Base-by-base conservation (phyloP, 2,888 invertebrate genomes). In the Lobophora halterata region DNA sequence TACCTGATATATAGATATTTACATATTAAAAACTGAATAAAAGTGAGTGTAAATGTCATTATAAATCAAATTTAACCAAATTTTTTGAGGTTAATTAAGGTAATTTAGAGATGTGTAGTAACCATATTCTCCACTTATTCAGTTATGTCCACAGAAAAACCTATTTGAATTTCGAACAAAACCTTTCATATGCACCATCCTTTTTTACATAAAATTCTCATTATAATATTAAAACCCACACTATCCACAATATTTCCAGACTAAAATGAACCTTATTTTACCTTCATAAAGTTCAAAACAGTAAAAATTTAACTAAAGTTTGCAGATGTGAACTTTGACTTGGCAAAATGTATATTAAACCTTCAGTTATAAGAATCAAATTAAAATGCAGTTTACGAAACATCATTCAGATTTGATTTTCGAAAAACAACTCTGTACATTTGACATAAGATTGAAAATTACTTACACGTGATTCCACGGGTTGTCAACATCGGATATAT, bases 171-270 rank as follows among this genome's bases (percentile, higher is more conserved):
- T 59, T 57, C 61, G 57, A 55, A 60, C 56, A 61, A 36, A 65
- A 69, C 62, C 61, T 63, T 64, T 71, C 66, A 66, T 58, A 61
- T 65, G 57, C 63, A 65, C 57, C 35, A 39, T 56, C 63, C 63
- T 67, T 65, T 63, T 65, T 61, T 61, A 62, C 58, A 63, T 62
- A 60, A 63, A 58, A 60, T 62, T 52, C 64, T 69, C 66, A 73
- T 71, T 74, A 71, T 65, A 71, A 70, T 78, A 76, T 71, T 65
- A 64, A 72, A 71, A 69, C 53, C 64, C n/a, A n/a, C n/a, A 60
- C 49, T 47, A 34, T 40, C 42, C 13, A 8, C 19, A 6, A n/a
- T 12, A 5, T 13, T 4, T 11, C 27, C 21, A 48, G 11, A 12
- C 31, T 8, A 61, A 55, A 53, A 39, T 18, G 9, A 27, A 51